Base-by-base conservation (phyloP, 2,888 invertebrate genomes). In the Laothoe populi region DNA sequence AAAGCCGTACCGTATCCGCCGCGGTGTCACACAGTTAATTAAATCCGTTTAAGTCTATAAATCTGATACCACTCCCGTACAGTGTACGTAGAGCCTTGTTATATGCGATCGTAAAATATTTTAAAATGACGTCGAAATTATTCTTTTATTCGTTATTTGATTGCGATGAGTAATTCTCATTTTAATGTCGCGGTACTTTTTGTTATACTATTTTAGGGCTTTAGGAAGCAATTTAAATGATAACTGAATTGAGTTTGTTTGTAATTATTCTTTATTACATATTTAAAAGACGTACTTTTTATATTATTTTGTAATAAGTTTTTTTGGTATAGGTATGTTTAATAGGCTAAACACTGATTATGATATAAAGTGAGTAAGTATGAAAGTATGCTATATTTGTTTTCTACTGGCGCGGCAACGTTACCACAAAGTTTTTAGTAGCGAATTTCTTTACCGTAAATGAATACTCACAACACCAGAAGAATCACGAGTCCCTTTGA, bases 1-100 rank as follows among this genome's bases (percentile, higher is more conserved):
- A 59, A 59, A 59, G 46, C 59, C 26, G 21, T 31, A 7, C n/a
- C 59, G 31, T 35, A 59, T 46, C 46, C 59, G 46, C 45, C 21
- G 45, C 45, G 11, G 31, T 59, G 45, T 46, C 46, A 19, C 31
- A 45, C 35, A 46, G 21, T 31, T 16, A 21, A 46, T 31, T 16
- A 46, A 59, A 46, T 46, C 24, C 24, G n/a, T n/a, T 59, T 35
- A 46, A 19, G 7, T 46, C 31, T 35, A 59, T 35, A 53, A 35
- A 19, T 11, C 53, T 31, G 53, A 53, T 31, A 53, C 19, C 35
- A 53, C 35, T 19, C 35, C 49, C 35, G 35, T 53, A 35, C 35
- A 53, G 35, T 53, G 53, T 53, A n/a, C n/a, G n/a, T n/a, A 19
- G 19, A 13, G 4, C 19, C 35, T 53, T 11, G 3, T 53, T 35